These are phyloP conservation scores for Trichogramma dendrolimi DNA, from an alignment of 2,888 invertebrate genomes.

Conservation along the genomic window DNA sequence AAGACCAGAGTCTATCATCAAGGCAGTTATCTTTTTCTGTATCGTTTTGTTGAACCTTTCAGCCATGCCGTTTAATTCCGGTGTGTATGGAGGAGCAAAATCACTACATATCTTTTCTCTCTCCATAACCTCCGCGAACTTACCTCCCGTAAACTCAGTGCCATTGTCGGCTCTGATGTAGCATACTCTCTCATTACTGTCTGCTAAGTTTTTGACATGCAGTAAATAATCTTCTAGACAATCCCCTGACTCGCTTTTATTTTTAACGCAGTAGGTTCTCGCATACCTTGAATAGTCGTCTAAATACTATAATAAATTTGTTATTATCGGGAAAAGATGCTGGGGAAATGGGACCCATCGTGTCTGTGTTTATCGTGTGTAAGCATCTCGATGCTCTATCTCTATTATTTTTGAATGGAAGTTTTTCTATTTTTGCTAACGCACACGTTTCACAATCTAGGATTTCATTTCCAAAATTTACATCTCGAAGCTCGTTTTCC, in stretches of 20 bases:
- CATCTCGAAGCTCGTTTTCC: no score
- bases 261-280: slow-evolving; percentile 29
- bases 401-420: no score
- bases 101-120: slow-evolving; percentile 6
- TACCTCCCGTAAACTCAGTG: slow-evolving; percentile 18
- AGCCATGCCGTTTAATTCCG: slow-evolving; percentile 20
- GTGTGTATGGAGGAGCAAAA: no score
- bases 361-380: slow-evolving; percentile 32
- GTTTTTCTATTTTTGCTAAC: slow-evolving; percentile 15
- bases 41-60: slow-evolving; percentile 21
- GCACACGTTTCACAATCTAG: no score
- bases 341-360: slow-evolving; percentile 31
- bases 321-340: slow-evolving; percentile 25
- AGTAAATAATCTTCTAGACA: slow-evolving; percentile 26
- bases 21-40: slow-evolving; percentile 18
- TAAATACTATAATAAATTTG: slow-evolving; percentile 29
- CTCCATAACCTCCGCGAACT: slow-evolving; percentile 9
- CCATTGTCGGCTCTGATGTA: slow-evolving; percentile 27
- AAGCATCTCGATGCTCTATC: slow-evolving; percentile 27
- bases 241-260: slow-evolving; percentile 25
- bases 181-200: no score
- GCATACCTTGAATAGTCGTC: slow-evolving; percentile 34
- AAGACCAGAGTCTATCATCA: no score
- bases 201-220: no score
- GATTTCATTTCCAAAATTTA: no score